A percentile compares a stretch with the other conserved stretches of the same genome.
These are phyloP conservation scores for Drosophila infuscata DNA, from an alignment of 2,888 invertebrate genomes.

Conservation along the genomic window DNA sequence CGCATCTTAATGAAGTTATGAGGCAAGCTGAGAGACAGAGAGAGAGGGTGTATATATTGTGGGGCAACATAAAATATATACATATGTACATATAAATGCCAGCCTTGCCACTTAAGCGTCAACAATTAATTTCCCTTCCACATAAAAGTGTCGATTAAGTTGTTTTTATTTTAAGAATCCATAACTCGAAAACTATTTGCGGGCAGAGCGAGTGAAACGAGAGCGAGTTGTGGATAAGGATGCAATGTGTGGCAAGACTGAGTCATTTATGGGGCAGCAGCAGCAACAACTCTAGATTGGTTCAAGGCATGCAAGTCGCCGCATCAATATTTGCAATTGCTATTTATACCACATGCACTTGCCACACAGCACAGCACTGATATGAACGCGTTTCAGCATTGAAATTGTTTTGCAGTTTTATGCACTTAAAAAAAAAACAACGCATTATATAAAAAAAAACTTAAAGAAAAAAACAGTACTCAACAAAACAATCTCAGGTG, in stretches of 20 bases:
- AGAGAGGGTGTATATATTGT: not conserved
- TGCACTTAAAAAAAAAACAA: not conserved
- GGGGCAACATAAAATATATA: conserved; percentile 19
- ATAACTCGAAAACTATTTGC: conserved; percentile 31
- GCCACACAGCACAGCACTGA: not conserved
- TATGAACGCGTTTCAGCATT: not conserved
- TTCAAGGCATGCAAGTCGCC: conserved; percentile 33
- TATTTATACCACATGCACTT: conserved; percentile 11
- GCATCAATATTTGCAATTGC: conserved; percentile 12
- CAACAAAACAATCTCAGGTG: conserved; percentile 14
- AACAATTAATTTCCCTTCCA: conserved; percentile 64
- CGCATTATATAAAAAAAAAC: not conserved
- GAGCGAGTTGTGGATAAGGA: conserved; percentile 2
- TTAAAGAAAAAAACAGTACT: conserved; percentile 2
- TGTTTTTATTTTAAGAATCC: conserved; percentile 64
- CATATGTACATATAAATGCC: conserved; percentile 23
- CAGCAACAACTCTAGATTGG: conserved; percentile 5
- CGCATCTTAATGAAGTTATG: conserved; percentile 65
- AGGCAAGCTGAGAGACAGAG: conserved; percentile 12
- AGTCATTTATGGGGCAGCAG: conserved; percentile 46
- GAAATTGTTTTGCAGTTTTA: not conserved
- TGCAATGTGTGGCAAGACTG: conserved; percentile 2
- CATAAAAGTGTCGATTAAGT: conserved; percentile 70
- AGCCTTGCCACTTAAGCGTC: conserved; percentile 65
- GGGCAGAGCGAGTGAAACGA: not conserved